Conservation (phyloP, 2,888 invertebrate genomes). For the Alentia gelatinosa region DNA sequence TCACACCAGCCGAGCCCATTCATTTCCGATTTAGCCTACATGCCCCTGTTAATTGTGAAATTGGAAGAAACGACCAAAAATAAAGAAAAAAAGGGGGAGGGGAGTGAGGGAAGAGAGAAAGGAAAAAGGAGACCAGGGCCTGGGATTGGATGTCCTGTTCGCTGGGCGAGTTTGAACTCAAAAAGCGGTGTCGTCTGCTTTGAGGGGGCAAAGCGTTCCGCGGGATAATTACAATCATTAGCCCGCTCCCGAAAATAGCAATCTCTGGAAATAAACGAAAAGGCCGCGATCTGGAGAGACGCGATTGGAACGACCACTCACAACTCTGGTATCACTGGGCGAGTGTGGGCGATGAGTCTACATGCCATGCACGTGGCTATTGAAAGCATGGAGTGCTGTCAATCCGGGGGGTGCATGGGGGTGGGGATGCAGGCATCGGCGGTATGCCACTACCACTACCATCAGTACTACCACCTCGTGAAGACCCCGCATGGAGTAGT, state of each 20-base stretch:
- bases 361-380: too few species aligned
- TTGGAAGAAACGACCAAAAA: conserved; percentile 44
- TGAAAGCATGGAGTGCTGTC: too few species aligned
- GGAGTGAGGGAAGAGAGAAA: not conserved
- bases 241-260: not conserved
- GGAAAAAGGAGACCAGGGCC: not conserved
- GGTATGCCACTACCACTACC: too few species aligned
- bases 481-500: too few species aligned
- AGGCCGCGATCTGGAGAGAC: not conserved
- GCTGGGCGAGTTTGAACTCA: conserved; percentile 22
- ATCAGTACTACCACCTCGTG: too few species aligned
- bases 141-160: conserved; percentile 20
- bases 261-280: conserved; percentile 4
- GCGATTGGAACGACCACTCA: too few species aligned
- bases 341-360: too few species aligned
- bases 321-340: too few species aligned
- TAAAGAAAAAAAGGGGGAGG: not conserved
- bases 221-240: conserved; percentile 1
- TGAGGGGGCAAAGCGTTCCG: not conserved
- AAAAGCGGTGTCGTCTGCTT: not conserved
- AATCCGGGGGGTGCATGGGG: too few species aligned
- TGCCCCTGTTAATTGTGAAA: conserved; percentile 51
- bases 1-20: conserved; percentile 44
- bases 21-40: conserved; percentile 53
- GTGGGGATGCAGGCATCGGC: too few species aligned